Percentiles rank a stretch among this genome's conserved stretches.
These are phyloP conservation scores for Crocuta crocuta DNA, from an alignment of 2,113 vertebrate genomes.

Conservation along the genomic window DNA sequence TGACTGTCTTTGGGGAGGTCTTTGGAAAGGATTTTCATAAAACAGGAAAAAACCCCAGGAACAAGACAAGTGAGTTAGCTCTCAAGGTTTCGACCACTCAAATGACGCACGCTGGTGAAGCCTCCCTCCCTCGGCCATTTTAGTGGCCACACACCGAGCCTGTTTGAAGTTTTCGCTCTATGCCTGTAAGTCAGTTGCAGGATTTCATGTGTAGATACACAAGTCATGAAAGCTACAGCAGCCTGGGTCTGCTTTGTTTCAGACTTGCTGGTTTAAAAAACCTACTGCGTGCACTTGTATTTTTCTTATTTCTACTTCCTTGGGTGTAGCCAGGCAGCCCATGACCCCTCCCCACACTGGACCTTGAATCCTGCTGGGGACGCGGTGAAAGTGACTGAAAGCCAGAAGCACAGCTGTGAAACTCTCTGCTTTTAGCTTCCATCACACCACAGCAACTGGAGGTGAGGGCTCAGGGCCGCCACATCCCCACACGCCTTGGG, in stretches of 20 bases:
- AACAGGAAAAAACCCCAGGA: neutral
- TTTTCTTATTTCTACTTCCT: slow-evolving; percentile 4
- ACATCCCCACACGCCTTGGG: neutral
- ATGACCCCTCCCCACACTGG: neutral
- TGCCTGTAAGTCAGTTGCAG: neutral
- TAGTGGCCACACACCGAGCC: neutral
- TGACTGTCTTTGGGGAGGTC: neutral
- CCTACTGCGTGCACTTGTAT: neutral
- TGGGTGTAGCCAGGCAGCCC: neutral
- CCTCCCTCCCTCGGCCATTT: neutral
- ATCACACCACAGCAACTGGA: neutral
- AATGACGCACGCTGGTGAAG: neutral
- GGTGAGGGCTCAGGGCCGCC: neutral
- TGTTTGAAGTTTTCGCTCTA: neutral
- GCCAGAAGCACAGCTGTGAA: neutral
- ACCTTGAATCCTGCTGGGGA: neutral
- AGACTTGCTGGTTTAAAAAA: neutral
- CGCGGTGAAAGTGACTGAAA: neutral
- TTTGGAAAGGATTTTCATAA: neutral
- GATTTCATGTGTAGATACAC: neutral
- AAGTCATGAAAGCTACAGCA: neutral
- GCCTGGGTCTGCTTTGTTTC: neutral
- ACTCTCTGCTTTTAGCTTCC: neutral
- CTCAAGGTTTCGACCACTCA: neutral
- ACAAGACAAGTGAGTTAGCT: neutral